Evolutionary conservation across 2,113 vertebrate genomes (phyloP).

Genomic region (Ardeotis arabs): DNA sequence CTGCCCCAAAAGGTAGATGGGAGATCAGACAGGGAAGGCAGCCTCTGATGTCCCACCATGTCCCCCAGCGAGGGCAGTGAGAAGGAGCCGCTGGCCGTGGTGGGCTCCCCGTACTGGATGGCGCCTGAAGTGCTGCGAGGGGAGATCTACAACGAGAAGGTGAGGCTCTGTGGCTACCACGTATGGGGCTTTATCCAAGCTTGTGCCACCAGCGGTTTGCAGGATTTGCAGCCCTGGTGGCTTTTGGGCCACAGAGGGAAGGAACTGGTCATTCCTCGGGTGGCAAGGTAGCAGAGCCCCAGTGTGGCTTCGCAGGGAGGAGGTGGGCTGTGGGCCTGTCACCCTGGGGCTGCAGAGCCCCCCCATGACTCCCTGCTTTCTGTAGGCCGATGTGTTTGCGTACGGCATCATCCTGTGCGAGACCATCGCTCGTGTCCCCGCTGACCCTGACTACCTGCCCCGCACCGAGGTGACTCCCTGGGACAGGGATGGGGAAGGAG

Average conservation of each 20-base stretch:
- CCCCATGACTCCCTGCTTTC: neutral
- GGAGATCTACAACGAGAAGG: constrained; percentile 94
- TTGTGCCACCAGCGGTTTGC: rapidly evolving
- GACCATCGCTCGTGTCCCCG: constrained; percentile 91
- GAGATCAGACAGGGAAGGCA: neutral
- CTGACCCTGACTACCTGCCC: constrained; percentile 92
- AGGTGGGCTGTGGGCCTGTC: neutral
- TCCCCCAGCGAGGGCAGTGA: constrained; percentile 79
- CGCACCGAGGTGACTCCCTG: constrained; percentile 86
- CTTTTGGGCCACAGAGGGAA: neutral
- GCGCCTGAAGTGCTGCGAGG: constrained; percentile 93
- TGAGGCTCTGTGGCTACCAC: neutral
- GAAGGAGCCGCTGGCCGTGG: constrained; percentile 88
- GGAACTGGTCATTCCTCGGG: neutral
- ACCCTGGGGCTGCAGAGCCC: rapidly evolving
- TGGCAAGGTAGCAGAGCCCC: rapidly evolving
- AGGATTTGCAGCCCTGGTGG: neutral
- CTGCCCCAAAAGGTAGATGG: rapidly evolving
- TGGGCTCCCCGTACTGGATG: constrained; percentile 98
- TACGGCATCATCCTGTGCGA: constrained; percentile 95
- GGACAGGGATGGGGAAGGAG: neutral
- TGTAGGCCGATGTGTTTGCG: constrained; percentile 85
- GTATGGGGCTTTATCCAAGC: rapidly evolving
- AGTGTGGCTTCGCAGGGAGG: rapidly evolving
- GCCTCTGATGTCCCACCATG: neutral